Evolutionary conservation across 2,113 vertebrate species (phyloP), one percentile per base, ranked within the genome.

Genomic region (Nesogale talazaci): DNA sequence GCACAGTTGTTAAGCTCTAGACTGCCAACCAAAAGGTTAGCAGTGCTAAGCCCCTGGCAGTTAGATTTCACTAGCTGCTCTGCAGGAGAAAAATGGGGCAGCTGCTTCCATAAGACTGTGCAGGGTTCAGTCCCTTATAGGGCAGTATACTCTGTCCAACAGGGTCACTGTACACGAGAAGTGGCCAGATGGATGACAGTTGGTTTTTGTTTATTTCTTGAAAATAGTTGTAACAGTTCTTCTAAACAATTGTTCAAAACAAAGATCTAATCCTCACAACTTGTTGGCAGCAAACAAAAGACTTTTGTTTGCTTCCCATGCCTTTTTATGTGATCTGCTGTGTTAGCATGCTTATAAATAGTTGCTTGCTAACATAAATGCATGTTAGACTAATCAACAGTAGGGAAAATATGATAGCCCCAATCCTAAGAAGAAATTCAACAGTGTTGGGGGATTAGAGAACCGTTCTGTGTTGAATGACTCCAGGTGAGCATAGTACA

Each of bases 311-410:
- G 31, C 22, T 40, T 70, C 38, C 27, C 36, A 74, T 40, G 63
- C 46, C 75, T 46, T 79, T 94, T 93, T 83, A 83, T 67, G 16
- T 79, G 83, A 38, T 92, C 40, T 80, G 52, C 81, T 86, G 70
- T 92, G 38, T 4, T 52, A 67, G 76, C 38, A 0, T 83, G 59
- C 63, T 92, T 42, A 72, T 40, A 78, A 70, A 27, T 85, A 61
- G n/a, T 40, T 82, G 17, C 74, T 86, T 59, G 20, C 8, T 46
- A 36, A 34, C 83, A 27, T 56, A 65, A 82, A 19, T 88, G 20
- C 56, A 3, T 87, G 29, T 34, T 84, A 0, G 84, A 25, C 38
- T 80, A 59, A 90, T 74, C 74, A 75, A 74, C 40, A 75, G 8
- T 70, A 36, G 93, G 38, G 31, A 42, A 88, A 61, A 22, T 67